Conservation (phyloP, 2,797 vertebrate species). For the Acropternis orthonyx region DNA sequence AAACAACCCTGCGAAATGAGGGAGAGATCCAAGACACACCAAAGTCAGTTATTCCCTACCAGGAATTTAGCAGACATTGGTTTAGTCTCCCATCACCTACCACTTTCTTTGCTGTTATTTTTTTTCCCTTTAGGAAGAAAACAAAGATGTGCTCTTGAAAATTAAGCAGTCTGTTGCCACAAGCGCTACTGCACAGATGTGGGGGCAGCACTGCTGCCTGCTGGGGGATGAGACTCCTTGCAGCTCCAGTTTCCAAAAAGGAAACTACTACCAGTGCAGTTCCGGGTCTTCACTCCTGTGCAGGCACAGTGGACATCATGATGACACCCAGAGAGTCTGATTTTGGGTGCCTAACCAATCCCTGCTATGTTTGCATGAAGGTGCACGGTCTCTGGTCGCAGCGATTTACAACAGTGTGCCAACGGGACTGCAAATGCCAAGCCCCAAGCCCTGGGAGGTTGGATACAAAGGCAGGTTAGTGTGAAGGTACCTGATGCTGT, state of each 20-base stretch:
- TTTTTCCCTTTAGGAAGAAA: background rate
- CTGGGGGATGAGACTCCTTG: background rate
- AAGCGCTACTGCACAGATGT: fast-evolving
- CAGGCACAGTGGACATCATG: background rate
- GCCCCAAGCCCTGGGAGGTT: background rate
- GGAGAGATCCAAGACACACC: background rate
- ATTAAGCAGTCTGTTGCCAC: background rate
- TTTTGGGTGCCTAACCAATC: background rate
- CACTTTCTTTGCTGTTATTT: background rate
- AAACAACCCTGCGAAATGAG: background rate
- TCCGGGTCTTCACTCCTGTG: background rate
- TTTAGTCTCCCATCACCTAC: background rate
- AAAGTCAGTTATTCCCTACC: background rate
- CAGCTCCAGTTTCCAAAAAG: background rate
- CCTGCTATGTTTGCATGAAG: background rate
- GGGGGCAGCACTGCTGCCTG: background rate
- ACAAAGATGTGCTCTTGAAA: background rate
- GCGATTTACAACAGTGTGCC: fast-evolving
- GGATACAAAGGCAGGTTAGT: background rate
- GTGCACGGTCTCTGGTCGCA: background rate
- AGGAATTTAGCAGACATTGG: background rate
- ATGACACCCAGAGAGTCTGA: background rate
- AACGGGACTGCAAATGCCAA: background rate
- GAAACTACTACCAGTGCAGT: background rate
- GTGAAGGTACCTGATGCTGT: background rate